These are phyloP conservation scores for Steatornis caripensis DNA, from an alignment of 2,113 vertebrate species.

Conservation along the genomic window DNA sequence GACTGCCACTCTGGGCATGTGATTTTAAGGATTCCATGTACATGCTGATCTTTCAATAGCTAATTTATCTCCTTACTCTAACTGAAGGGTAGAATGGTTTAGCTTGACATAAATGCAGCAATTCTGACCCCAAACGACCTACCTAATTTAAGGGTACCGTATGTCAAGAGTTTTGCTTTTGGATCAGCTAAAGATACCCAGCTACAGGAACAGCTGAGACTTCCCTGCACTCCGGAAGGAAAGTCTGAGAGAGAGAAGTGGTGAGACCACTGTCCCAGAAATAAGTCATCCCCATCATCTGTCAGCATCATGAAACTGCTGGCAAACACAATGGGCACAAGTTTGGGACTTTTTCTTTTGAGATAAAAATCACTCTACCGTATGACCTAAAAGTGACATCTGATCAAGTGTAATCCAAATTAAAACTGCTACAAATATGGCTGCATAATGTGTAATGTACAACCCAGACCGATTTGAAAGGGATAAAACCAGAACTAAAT, in stretches of 20 bases:
- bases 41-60: background rate
- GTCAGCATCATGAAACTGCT: background rate
- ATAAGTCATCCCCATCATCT: background rate
- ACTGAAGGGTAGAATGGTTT: background rate
- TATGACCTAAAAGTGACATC: background rate
- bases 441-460: background rate
- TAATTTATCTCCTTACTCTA: background rate
- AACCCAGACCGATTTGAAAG: background rate
- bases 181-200: background rate
- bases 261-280: background rate
- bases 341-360: background rate
- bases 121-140: background rate
- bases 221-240: background rate
- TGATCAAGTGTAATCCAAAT: background rate
- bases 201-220: background rate
- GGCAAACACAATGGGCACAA: background rate
- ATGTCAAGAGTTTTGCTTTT: background rate
- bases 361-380: background rate
- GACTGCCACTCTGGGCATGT: background rate
- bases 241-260: background rate
- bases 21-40: background rate
- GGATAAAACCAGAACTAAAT: background rate
- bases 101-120: background rate
- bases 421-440: fast-evolving
- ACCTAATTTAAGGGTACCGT: background rate